These are phyloP conservation scores for Erpornis zantholeuca DNA, from an alignment of 2,113 vertebrate genomes.

Conservation along the genomic window DNA sequence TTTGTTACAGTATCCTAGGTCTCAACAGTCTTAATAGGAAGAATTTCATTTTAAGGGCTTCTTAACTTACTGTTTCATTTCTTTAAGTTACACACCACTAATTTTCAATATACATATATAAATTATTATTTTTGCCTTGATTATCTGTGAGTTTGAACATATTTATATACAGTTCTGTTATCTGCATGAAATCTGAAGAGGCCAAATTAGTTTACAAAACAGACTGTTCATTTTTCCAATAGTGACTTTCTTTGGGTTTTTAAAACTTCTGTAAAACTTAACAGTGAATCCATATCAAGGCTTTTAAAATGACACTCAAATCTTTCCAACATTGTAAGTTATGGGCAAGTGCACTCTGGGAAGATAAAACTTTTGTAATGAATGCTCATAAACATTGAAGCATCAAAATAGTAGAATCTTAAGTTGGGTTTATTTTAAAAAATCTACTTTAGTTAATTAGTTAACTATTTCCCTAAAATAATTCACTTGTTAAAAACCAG, in stretches of 20 bases:
- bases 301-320: not conserved
- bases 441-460: not conserved
- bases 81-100: not conserved
- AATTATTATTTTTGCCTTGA: not conserved
- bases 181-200: not conserved
- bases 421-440: not conserved
- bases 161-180: not conserved
- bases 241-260: not conserved
- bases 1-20: not conserved
- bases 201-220: not conserved
- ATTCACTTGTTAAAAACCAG: not conserved
- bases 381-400: not conserved
- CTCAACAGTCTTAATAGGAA: not conserved
- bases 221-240: not conserved
- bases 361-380: not conserved
- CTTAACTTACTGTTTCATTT: not conserved
- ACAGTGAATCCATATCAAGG: not conserved
- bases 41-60: not conserved
- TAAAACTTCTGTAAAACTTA: not conserved
- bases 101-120: not conserved
- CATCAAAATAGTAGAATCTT: not conserved
- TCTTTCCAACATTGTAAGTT: not conserved
- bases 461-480: not conserved
- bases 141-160: not conserved
- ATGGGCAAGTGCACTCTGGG: not conserved